Evolutionary conservation across 2,113 vertebrate species (phyloP), one percentile per base, ranked within the genome.

Genomic region (Emberiza fucata): DNA sequence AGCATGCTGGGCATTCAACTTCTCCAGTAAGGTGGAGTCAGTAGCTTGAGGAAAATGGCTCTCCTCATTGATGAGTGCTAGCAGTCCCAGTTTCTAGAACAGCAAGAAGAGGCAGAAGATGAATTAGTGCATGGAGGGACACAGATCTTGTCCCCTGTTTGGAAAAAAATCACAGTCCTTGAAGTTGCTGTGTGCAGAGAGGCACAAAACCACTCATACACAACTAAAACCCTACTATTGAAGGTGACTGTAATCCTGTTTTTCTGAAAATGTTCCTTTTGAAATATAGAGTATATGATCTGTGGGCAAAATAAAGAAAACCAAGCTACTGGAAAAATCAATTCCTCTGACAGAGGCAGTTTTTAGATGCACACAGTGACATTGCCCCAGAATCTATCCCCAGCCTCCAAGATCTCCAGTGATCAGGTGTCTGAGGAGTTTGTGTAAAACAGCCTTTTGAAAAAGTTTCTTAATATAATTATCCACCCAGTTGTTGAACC

Each of bases 11-110:
- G 94, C 97, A 94, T 99, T 99, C 61, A 99, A 88, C 77, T 99
- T 99, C 96, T 98, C 99, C 98, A 99, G 92, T 57, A 99, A 97
- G 13, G 99, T 99, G 82, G 95, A 97, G 81, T 99, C 99, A 14
- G 99, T 99, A 85, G 99, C 99, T 97, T 99, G 99, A 56, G 99
- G 99, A 95, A 99, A 99, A 97, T 99, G 99, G 88, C 99, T 99
- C 96, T 99, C 99, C 98, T 99, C 99, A 51, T 99, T 99, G 96
- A 99, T 98, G 44, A 99, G 98, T 2, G 99, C 99, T 81, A 99
- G 98, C 21, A 99, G 98, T 39, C 99, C 99, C 90, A 99, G 98
- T 98, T 99, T 99, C 99, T 99, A 91, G 44, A 97, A 94, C n/a
- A 95, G 53, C 20, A 66, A 92, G 61, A 61, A 81, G 25, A 81